phyloP scores from a whole-genome alignment of 2,113 vertebrate species.

The Elanus axillaris region DNA sequence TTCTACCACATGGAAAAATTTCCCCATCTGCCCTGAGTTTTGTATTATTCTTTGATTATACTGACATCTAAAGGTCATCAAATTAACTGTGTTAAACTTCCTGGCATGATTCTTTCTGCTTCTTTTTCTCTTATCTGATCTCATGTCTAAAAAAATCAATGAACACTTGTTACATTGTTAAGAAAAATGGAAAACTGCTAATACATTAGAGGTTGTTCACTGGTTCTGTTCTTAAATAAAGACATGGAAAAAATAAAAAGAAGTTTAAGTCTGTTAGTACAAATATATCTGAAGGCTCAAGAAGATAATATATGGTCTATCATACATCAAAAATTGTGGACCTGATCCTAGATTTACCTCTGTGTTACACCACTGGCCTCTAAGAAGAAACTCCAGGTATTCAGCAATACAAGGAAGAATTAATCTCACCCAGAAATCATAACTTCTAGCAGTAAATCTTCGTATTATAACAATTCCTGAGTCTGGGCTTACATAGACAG shows the following conservation, averaged over 20 bases:
- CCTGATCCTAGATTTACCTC: neutral
- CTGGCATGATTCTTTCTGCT: neutral
- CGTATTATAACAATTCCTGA: neutral
- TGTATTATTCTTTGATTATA: constrained; percentile 53
- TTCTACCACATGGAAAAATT: neutral
- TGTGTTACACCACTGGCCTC: neutral
- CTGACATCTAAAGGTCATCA: constrained; percentile 64
- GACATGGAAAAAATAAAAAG: neutral
- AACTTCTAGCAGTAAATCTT: neutral
- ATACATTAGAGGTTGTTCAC: neutral
- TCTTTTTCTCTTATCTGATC: neutral
- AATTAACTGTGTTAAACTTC: neutral
- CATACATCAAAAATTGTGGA: neutral
- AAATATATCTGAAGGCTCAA: neutral
- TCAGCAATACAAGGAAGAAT: neutral
- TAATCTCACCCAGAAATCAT: neutral
- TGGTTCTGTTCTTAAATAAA: neutral
- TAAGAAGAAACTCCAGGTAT: neutral
- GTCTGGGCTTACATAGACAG: neutral
- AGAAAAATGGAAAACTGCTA: neutral
- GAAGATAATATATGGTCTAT: neutral
- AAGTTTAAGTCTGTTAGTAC: neutral
- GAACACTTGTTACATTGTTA: neutral
- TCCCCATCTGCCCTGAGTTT: neutral
- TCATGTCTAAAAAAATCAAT: neutral